Percentiles rank a stretch among this genome's conserved stretches.
Evolutionary conservation across 2,888 invertebrate genomes (phyloP).

Genomic region (Diaprepes abbreviatus): DNA sequence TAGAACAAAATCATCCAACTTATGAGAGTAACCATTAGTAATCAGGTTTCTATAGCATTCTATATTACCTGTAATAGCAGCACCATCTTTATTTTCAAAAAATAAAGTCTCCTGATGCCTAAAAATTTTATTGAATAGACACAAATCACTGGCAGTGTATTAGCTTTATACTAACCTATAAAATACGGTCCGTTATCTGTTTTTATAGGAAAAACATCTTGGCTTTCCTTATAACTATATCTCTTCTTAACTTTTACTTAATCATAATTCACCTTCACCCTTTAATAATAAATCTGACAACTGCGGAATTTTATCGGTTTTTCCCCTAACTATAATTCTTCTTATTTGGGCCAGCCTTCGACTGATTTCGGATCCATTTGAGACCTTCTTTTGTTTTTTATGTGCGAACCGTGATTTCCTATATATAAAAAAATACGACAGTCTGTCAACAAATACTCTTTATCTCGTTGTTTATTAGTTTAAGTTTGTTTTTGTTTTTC

Average conservation of each 20-base stretch:
- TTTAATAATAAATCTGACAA: constrained; percentile 14
- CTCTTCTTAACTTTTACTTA: background rate
- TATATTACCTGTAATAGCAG: too few species aligned
- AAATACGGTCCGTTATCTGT: too few species aligned
- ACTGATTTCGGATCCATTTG: constrained; percentile 7
- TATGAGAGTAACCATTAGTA: too few species aligned
- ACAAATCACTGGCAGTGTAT: too few species aligned
- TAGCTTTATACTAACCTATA: too few species aligned
- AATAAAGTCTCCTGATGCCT: too few species aligned
- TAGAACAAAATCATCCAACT: too few species aligned
- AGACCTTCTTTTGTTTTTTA: constrained; percentile 14
- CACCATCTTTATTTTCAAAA: too few species aligned
- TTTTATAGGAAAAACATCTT: background rate
- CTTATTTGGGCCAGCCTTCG: constrained; percentile 11
- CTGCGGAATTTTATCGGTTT: background rate
- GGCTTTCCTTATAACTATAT: background rate
- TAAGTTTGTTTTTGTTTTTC: background rate
- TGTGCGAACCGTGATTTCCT: constrained; percentile 7
- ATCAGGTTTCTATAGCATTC: too few species aligned
- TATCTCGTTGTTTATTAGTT: constrained; percentile 1
- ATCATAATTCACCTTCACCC: constrained; percentile 9
- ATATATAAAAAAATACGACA: background rate
- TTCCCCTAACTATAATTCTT: constrained; percentile 10
- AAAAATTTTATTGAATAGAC: too few species aligned
- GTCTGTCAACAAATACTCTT: background rate